Evolutionary conservation across 2,888 invertebrate genomes (phyloP).

Genomic region (Pandemis cinnamomeana): DNA sequence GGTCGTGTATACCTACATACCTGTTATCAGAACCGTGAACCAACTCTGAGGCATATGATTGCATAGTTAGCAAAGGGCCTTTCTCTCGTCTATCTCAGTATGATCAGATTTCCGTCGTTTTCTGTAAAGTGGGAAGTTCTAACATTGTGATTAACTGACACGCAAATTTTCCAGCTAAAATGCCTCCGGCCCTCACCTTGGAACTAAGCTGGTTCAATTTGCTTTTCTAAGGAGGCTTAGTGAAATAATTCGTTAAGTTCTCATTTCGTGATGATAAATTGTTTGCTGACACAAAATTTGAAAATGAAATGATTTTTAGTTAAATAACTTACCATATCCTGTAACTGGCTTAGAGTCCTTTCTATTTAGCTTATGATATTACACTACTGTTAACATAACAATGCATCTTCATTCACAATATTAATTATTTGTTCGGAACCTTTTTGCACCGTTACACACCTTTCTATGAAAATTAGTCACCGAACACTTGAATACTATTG

Average conservation of each 20-base stretch:
- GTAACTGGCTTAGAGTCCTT: background rate
- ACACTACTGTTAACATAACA: background rate
- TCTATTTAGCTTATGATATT: background rate
- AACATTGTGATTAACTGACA: conserved; percentile 13
- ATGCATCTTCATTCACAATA: conserved; percentile 18
- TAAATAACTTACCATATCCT: background rate
- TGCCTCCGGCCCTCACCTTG: background rate
- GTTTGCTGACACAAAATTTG: background rate
- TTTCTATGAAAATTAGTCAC: conserved; percentile 30
- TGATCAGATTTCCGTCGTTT: background rate
- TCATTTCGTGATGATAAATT: background rate
- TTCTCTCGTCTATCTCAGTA: conserved; percentile 6
- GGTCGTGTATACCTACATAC: conserved; percentile 67
- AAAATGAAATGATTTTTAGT: background rate
- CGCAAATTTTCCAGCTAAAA: background rate
- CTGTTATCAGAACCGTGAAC: conserved; percentile 53
- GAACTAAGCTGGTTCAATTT: conserved; percentile 6
- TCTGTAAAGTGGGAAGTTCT: conserved; percentile 22
- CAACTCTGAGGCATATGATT: conserved; percentile 38
- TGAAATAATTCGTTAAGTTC: background rate
- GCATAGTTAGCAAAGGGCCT: conserved; percentile 30
- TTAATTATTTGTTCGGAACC: conserved; percentile 29
- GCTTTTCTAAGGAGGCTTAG: background rate
- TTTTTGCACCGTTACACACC: conserved; percentile 28
- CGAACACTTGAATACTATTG: conserved; percentile 24